A percentile compares a stretch with the other conserved stretches of the same genome.
phyloP scores from a whole-genome alignment of 2,113 vertebrate genomes.

The Rhinolophus sinicus region DNA sequence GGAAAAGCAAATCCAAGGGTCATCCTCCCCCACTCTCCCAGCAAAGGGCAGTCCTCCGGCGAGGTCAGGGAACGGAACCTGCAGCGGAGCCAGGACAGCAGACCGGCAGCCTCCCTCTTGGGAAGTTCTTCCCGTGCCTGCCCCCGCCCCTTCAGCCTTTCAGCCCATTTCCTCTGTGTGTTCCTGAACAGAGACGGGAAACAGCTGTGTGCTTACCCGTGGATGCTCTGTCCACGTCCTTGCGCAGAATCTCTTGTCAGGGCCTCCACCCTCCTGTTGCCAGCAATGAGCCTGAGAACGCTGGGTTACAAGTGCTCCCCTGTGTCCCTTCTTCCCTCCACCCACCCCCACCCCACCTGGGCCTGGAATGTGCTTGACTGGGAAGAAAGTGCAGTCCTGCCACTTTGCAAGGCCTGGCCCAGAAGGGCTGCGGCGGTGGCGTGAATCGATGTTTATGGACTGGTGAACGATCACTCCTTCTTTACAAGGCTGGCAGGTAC shows the following conservation, averaged over 20 bases:
- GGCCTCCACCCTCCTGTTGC: background rate
- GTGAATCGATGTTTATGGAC: background rate
- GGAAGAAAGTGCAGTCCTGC: too few species aligned
- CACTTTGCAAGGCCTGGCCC: accelerated
- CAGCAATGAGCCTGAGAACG: accelerated
- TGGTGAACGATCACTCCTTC: background rate
- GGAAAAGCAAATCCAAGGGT: background rate
- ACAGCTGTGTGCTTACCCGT: background rate
- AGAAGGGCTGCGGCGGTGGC: accelerated
- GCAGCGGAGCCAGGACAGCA: accelerated
- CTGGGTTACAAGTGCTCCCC: background rate
- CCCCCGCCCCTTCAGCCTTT: too few species aligned
- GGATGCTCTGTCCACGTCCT: background rate
- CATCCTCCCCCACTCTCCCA: background rate
- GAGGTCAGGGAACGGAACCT: background rate
- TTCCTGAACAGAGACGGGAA: background rate
- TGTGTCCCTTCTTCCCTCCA: background rate
- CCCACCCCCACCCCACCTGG: too few species aligned
- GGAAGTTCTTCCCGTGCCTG: background rate
- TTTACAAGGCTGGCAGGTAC: background rate
- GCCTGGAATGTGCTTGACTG: background rate
- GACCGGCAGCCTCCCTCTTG: background rate
- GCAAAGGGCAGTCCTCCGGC: background rate
- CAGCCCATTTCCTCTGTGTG: background rate
- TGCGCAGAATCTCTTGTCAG: background rate